These are phyloP conservation scores for Siniperca undulata DNA, from an alignment of 2,797 vertebrate species.

Conservation along the genomic window DNA sequence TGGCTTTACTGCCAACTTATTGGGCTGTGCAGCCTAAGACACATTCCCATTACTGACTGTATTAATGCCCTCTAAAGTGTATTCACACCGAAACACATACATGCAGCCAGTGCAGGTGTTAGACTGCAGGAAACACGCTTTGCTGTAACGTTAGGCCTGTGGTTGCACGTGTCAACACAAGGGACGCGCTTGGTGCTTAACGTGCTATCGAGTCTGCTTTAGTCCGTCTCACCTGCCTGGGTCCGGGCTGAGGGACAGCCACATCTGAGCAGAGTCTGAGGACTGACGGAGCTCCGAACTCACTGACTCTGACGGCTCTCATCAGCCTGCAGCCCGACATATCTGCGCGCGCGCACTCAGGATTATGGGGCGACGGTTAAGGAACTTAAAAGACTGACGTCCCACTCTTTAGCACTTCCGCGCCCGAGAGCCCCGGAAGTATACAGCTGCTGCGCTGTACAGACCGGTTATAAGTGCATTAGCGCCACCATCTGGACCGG, in stretches of 20 bases:
- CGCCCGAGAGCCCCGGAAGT: background rate
- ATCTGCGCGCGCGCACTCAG: background rate
- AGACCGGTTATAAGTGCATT: background rate
- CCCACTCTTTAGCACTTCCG: too few species aligned
- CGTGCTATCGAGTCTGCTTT: too few species aligned
- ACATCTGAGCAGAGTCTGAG: slow-evolving; percentile 86
- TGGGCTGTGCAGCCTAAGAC: background rate
- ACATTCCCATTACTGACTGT: background rate
- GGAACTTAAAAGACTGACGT: background rate
- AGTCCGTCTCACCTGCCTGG: slow-evolving; percentile 85
- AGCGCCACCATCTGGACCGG: slow-evolving; percentile 16
- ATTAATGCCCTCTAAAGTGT: too few species aligned
- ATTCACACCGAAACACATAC: too few species aligned
- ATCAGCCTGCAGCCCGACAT: slow-evolving; percentile 86
- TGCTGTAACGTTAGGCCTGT: too few species aligned
- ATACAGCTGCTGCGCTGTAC: too few species aligned
- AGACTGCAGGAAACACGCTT: too few species aligned
- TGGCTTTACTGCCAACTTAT: background rate
- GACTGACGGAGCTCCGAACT: slow-evolving; percentile 92
- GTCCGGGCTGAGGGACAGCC: slow-evolving; percentile 84
- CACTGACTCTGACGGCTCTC: slow-evolving; percentile 90
- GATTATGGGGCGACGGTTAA: too few species aligned
- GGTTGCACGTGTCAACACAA: too few species aligned
- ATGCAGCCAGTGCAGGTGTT: too few species aligned
- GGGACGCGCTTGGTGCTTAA: too few species aligned